phyloP scores from a whole-genome alignment of 2,888 invertebrate species.

The Agriopis aurantiaria region DNA sequence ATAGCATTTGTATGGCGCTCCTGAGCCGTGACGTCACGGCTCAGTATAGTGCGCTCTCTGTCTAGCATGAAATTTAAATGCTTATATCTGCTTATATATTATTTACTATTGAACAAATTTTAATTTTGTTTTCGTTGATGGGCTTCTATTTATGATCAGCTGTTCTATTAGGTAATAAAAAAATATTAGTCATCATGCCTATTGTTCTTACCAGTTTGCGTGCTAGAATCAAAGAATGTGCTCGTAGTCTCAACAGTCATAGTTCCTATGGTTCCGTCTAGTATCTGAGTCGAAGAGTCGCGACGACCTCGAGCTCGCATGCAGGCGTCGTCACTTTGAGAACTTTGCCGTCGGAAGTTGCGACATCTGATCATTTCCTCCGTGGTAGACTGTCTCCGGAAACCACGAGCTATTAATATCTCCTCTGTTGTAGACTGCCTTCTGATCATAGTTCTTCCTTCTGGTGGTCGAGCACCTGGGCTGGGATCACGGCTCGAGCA shows the following conservation, averaged over 20 bases:
- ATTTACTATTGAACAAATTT: too few relatives aligned
- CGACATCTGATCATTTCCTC: slow-evolving; percentile 97
- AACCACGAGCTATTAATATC: slow-evolving; percentile 95
- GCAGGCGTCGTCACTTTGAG: slow-evolving; percentile 94
- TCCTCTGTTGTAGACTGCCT: slow-evolving; percentile 97
- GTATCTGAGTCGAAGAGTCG: slow-evolving; percentile 96
- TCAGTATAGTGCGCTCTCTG: too few relatives aligned
- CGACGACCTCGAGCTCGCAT: slow-evolving; percentile 90
- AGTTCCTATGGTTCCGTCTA: slow-evolving; percentile 95
- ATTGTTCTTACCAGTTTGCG: slow-evolving; percentile 93
- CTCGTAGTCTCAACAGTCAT: slow-evolving; percentile 98
- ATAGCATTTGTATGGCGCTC: too few relatives aligned
- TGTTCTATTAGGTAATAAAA: too few relatives aligned
- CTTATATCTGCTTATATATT: too few relatives aligned
- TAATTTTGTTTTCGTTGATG: too few relatives aligned
- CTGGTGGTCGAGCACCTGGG: slow-evolving; percentile 88
- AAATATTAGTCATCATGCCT: too few relatives aligned
- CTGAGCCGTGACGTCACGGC: too few relatives aligned
- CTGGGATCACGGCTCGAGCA: slow-evolving; percentile 95
- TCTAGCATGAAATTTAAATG: too few relatives aligned
- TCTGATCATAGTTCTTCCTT: slow-evolving; percentile 90
- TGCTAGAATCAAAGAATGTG: slow-evolving; percentile 96
- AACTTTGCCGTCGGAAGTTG: slow-evolving; percentile 95
- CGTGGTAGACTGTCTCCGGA: slow-evolving; percentile 95
- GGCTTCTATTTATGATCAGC: too few relatives aligned